A percentile compares a stretch with the other conserved stretches of the same genome.
These are phyloP conservation scores for Amiota communis DNA, from an alignment of 2,888 invertebrate genomes.

Conservation along the genomic window DNA sequence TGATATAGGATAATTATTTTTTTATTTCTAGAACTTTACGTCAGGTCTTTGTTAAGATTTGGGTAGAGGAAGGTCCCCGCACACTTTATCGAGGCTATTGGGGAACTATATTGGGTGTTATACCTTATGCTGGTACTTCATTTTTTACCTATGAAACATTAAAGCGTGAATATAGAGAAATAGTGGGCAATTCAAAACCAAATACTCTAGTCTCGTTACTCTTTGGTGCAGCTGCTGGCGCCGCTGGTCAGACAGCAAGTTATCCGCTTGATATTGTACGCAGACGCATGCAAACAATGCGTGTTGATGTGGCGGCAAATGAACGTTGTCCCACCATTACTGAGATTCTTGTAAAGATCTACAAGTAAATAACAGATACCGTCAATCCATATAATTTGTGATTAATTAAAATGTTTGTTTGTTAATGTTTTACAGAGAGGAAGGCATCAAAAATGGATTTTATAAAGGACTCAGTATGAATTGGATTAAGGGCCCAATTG, in stretches of 20 bases:
- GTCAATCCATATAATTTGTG: neutral
- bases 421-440: slow-evolving; percentile 77
- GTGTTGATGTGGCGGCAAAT: slow-evolving; percentile 72
- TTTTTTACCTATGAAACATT: slow-evolving; percentile 98
- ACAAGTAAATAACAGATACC: slow-evolving; percentile 76
- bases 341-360: slow-evolving; percentile 80
- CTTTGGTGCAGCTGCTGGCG: slow-evolving; percentile 93
- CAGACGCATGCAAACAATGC: slow-evolving; percentile 78
- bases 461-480: slow-evolving; percentile 99
- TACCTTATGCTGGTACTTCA: slow-evolving; percentile 97
- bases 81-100: slow-evolving; percentile 90
- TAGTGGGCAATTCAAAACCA: slow-evolving; percentile 73
- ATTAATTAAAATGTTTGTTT: neutral
- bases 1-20: neutral
- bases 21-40: slow-evolving; percentile 70
- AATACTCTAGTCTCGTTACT: slow-evolving; percentile 80
- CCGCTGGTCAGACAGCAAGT: slow-evolving; percentile 94
- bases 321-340: slow-evolving; percentile 79
- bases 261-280: slow-evolving; percentile 96
- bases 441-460: slow-evolving; percentile 91
- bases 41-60: slow-evolving; percentile 81
- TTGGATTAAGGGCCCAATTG: slow-evolving; percentile 95
- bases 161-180: slow-evolving; percentile 82
- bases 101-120: slow-evolving; percentile 93
- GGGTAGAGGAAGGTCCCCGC: slow-evolving; percentile 82